Evolutionary conservation across 2,888 invertebrate species (phyloP).

Genomic region (Ophonus ardosiacus): DNA sequence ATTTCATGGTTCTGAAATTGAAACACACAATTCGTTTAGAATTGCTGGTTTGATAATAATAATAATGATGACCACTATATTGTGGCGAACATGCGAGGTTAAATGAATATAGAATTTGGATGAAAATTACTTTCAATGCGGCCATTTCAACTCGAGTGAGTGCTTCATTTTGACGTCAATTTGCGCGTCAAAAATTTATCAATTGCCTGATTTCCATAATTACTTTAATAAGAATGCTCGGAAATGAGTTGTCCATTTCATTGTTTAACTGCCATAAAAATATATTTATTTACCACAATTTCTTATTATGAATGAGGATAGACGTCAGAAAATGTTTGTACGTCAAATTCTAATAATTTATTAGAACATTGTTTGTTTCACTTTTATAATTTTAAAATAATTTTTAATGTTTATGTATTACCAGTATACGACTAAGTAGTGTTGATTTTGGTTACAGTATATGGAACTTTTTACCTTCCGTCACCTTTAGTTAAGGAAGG

Average conservation of each 20-base stretch:
- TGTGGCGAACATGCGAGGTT: not conserved
- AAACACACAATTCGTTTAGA: conserved; percentile 1
- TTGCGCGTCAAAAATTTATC: conserved; percentile 17
- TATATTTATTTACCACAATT: too few relatives aligned
- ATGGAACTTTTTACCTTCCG: too few relatives aligned
- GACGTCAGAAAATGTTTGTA: too few relatives aligned
- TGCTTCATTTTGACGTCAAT: conserved; percentile 21
- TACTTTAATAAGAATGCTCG: not conserved
- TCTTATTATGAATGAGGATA: too few relatives aligned
- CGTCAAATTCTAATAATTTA: too few relatives aligned
- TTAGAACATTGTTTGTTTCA: too few relatives aligned
- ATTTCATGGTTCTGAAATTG: conserved; percentile 3
- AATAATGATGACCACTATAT: not conserved
- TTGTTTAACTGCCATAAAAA: not conserved
- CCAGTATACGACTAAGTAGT: too few relatives aligned
- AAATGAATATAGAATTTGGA: conserved; percentile 25
- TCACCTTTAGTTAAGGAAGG: too few relatives aligned
- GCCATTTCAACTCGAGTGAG: not conserved
- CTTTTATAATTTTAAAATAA: too few relatives aligned
- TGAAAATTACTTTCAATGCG: conserved; percentile 21
- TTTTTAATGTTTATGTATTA: too few relatives aligned
- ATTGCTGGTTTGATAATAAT: not conserved
- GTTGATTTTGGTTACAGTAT: too few relatives aligned
- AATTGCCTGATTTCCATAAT: conserved; percentile 27
- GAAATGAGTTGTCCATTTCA: not conserved